Evolutionary conservation across 2,113 vertebrate genomes (phyloP), one percentile per base, ranked within the genome.

Genomic region (Sinosuthora webbiana): DNA sequence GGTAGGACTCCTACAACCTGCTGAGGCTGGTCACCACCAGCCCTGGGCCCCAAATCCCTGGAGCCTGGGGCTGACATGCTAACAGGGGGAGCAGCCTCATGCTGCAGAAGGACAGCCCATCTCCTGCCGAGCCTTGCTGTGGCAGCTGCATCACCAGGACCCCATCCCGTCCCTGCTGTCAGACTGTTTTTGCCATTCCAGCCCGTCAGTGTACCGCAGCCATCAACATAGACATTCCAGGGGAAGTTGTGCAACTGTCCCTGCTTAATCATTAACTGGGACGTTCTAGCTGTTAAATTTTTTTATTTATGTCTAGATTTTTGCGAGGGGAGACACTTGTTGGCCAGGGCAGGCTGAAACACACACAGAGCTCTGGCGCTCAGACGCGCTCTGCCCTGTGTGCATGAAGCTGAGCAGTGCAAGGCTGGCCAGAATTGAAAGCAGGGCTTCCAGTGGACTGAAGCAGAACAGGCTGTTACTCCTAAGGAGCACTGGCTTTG

Each of bases 201-300:
- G 83, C 69, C 53, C 4, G 4, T 28, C 76, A 92, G 45, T 45
- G 88, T 95, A 92, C 93, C 16, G 9, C 94, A 90, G 85, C 94
- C 90, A 94, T 92, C 91, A 65, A 39, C 79, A 41, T 5, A 95
- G 95, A 93, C 90, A 90, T 97, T 96, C 94, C 94, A 88, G 92
- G 64, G 64, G 63, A 92, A 89, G 85, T 94, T 96, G 88, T 63
- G 88, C 92, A 97, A 94, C 77, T 59, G 12, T 68, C 45, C 35
- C 85, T 13, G 49, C 57, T 87, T 87, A 95, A 97, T 96, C 74
- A 91, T 97, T 97, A 94, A 84, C 95, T 65, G 77, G 83, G 90
- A 94, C 27, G n/a, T 80, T 92, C 79, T 94, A 63, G 90, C 60
- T 89, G 92, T 92, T 89, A 88, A 15, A 13, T 28, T 89, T 94